Conservation (phyloP, 2,888 invertebrate genomes). For the Trichacis sp. region DNA sequence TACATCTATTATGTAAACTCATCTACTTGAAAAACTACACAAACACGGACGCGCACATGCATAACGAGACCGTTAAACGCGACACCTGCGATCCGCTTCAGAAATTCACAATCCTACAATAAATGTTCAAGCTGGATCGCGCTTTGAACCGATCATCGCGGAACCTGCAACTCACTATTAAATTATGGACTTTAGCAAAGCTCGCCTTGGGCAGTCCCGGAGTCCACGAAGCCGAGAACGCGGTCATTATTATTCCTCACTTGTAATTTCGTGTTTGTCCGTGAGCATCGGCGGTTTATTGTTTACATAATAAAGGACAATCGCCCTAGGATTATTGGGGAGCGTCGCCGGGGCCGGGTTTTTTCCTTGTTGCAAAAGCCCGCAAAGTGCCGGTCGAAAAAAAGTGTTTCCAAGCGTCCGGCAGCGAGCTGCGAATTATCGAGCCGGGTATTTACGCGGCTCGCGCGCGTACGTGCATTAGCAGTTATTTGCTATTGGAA, state of each 20-base stretch:
- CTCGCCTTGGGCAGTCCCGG: neutral
- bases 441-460: constrained; percentile 8
- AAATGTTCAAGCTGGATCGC: neutral
- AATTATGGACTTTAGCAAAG: constrained; percentile 14
- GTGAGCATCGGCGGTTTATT: too few relatives aligned
- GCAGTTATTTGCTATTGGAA: constrained; percentile 36
- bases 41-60: neutral
- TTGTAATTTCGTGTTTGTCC: too few relatives aligned
- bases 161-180: constrained; percentile 15
- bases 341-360: too few relatives aligned
- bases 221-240: constrained; percentile 8
- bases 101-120: constrained; percentile 4
- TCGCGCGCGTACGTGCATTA: constrained; percentile 22
- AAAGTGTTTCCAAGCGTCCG: too few relatives aligned
- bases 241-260: neutral
- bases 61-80: neutral
- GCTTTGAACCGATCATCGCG: constrained; percentile 16
- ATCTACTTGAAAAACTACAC: too few relatives aligned
- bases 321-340: too few relatives aligned
- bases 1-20: too few relatives aligned
- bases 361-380: too few relatives aligned
- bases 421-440: too few relatives aligned
- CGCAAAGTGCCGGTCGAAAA: too few relatives aligned
- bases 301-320: too few relatives aligned
- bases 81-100: neutral